These are phyloP conservation scores for Euphonia xanthogaster DNA, from an alignment of 2,797 vertebrate genomes.

Conservation along the genomic window DNA sequence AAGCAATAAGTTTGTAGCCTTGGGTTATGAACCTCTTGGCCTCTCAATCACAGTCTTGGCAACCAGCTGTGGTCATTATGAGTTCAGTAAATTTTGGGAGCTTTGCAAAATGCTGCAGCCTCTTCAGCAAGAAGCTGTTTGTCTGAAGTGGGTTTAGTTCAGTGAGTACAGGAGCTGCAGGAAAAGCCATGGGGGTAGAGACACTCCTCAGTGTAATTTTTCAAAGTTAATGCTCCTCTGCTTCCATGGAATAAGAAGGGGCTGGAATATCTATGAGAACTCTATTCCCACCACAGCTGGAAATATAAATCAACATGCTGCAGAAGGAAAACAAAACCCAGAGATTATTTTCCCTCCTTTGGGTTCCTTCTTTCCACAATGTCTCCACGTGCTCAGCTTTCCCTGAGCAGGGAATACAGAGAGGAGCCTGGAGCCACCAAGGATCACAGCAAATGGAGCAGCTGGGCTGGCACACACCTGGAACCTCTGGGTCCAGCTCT, in stretches of 20 bases:
- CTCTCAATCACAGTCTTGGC: neutral
- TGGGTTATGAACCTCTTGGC: slow-evolving; percentile 18
- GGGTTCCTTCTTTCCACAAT: neutral
- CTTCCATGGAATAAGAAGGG: neutral
- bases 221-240: neutral
- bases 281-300: neutral
- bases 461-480: neutral
- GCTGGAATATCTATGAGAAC: neutral
- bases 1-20: slow-evolving; percentile 40
- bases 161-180: neutral
- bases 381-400: neutral
- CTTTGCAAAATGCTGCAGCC: neutral
- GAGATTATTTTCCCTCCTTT: neutral
- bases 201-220: neutral
- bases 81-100: neutral
- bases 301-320: neutral
- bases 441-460: neutral
- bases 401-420: neutral
- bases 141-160: neutral
- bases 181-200: neutral
- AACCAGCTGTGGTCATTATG: neutral
- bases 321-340: neutral
- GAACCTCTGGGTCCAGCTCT: neutral
- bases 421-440: neutral
- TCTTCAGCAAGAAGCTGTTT: neutral